Conservation (phyloP, 2,797 vertebrate genomes). For the Anguilla megastoma region DNA sequence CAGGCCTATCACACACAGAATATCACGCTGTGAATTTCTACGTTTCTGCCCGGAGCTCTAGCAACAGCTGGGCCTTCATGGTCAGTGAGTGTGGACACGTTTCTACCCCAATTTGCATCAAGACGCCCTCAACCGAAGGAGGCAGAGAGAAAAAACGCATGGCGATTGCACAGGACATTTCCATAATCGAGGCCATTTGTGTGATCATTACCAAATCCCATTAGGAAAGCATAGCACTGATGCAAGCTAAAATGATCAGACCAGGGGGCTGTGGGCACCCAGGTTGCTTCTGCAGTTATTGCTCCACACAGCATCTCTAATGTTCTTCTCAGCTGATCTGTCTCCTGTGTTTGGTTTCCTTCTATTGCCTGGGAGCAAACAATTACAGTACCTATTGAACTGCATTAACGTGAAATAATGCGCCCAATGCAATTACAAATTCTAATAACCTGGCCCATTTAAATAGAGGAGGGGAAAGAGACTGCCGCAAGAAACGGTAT, state of each 20-base stretch:
- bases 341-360: slow-evolving; percentile 52
- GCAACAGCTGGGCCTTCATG: slow-evolving; percentile 47
- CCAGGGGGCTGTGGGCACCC: slow-evolving; percentile 23
- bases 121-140: slow-evolving; percentile 34
- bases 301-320: slow-evolving; percentile 40
- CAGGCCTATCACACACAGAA: slow-evolving; percentile 27
- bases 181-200: slow-evolving; percentile 52
- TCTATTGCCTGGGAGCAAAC: slow-evolving; percentile 56
- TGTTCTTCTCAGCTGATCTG: slow-evolving; percentile 47
- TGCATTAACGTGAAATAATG: slow-evolving; percentile 56
- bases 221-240: slow-evolving; percentile 15
- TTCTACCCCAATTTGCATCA: slow-evolving; percentile 40
- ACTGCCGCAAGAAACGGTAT: slow-evolving; percentile 43
- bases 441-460: slow-evolving; percentile 57
- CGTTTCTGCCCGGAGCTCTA: slow-evolving; percentile 30
- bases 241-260: slow-evolving; percentile 12
- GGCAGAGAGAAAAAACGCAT: slow-evolving; percentile 27
- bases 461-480: slow-evolving; percentile 41
- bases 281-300: slow-evolving; percentile 1
- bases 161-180: slow-evolving; percentile 43
- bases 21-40: slow-evolving; percentile 26
- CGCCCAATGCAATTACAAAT: slow-evolving; percentile 56
- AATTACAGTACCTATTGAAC: slow-evolving; percentile 59
- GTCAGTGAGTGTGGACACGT: slow-evolving; percentile 45
- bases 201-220: slow-evolving; percentile 46